Percentiles rank a stretch among this genome's conserved stretches.
These are phyloP conservation scores for Brachyistius frenatus DNA, from an alignment of 2,113 vertebrate species.

Conservation along the genomic window DNA sequence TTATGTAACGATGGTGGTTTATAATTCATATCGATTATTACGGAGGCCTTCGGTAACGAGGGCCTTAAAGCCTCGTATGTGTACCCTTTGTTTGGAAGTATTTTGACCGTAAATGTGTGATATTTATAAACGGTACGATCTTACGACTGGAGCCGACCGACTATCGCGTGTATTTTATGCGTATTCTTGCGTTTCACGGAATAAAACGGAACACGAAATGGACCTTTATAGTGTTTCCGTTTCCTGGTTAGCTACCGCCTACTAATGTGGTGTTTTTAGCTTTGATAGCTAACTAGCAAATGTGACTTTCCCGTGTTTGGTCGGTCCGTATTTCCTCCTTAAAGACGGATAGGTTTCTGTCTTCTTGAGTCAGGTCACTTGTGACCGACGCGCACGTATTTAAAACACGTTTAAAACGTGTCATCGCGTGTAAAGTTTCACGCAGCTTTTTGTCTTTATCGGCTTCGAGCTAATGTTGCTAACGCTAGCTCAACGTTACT, in stretches of 20 bases:
- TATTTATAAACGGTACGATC: not conserved
- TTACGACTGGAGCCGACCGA: not conserved
- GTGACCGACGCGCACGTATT: not conserved
- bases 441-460: slow-evolving; percentile 8
- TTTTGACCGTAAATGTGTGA: slow-evolving; percentile 39
- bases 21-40: slow-evolving; percentile 57
- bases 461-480: slow-evolving; percentile 57
- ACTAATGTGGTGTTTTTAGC: slow-evolving; percentile 86
- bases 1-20: slow-evolving; percentile 42
- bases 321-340: not conserved
- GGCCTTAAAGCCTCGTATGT: slow-evolving; percentile 64
- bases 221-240: slow-evolving; percentile 77
- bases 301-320: not conserved
- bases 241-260: slow-evolving; percentile 86
- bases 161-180: not conserved
- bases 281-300: slow-evolving; percentile 63
- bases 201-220: slow-evolving; percentile 50
- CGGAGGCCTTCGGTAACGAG: slow-evolving; percentile 72
- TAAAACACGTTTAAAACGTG: not conserved
- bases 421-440: slow-evolving; percentile 26
- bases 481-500: slow-evolving; percentile 36
- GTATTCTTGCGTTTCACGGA: not conserved
- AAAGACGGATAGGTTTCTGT: accelerated
- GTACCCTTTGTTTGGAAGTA: slow-evolving; percentile 75
- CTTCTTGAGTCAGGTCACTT: accelerated